These are phyloP conservation scores for Idaea aversata DNA, from an alignment of 2,888 invertebrate genomes.

Conservation along the genomic window DNA sequence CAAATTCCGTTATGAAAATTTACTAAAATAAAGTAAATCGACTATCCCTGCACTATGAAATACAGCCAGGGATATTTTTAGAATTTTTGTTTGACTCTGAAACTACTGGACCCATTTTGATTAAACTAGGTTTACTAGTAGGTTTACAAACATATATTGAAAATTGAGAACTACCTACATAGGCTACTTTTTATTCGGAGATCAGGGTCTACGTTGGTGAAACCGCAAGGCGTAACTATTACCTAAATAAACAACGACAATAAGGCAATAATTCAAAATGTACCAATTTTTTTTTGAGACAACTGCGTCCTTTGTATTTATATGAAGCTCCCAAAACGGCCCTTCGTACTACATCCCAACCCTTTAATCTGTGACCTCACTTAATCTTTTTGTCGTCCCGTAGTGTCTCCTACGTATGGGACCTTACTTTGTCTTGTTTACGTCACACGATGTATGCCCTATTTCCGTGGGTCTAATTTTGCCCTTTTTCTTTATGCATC, in stretches of 20 bases:
- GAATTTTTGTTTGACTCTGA: no score
- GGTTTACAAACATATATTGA: no score
- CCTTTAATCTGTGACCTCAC: slow-evolving; percentile 44
- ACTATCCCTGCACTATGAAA: no score
- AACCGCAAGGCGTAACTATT: no score
- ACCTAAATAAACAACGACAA: not conserved
- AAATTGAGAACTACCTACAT: no score
- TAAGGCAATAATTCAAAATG: not conserved
- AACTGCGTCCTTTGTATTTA: slow-evolving; percentile 1
- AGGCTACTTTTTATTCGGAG: no score
- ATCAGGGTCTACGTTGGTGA: no score
- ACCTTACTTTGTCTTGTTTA: slow-evolving; percentile 38
- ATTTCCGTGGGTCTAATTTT: slow-evolving; percentile 28
- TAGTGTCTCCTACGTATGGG: slow-evolving; percentile 30
- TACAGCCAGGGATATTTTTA: no score
- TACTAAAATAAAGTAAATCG: no score
- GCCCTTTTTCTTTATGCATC: slow-evolving; percentile 32
- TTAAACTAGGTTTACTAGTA: no score
- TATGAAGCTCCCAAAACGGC: slow-evolving; percentile 12
- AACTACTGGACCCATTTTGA: no score
- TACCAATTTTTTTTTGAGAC: slow-evolving; percentile 1
- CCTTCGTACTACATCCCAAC: slow-evolving; percentile 26
- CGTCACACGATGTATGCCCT: slow-evolving; percentile 25
- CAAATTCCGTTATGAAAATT: no score
- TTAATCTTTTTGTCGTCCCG: slow-evolving; percentile 44